Conservation (phyloP, 2,113 vertebrate species). For the Holacanthus passer region DNA sequence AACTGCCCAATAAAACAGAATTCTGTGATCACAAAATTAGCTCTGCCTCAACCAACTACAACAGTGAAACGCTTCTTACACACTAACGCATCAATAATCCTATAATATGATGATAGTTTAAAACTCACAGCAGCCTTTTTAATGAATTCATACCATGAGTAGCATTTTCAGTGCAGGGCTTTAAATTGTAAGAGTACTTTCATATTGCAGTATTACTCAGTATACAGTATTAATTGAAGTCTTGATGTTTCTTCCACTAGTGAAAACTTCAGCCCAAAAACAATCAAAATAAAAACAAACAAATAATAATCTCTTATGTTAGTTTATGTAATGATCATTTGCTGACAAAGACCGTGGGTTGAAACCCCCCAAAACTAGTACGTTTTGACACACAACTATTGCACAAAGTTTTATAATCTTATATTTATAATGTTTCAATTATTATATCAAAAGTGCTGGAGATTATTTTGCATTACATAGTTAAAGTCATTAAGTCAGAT, state of each 20-base stretch:
- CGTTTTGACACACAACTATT: too few relatives aligned
- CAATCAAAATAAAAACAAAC: background rate
- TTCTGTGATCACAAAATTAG: background rate
- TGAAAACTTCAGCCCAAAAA: background rate
- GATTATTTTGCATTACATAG: background rate
- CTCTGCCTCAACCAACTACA: too few relatives aligned
- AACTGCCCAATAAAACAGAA: background rate
- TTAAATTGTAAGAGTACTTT: too few relatives aligned
- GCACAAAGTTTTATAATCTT: too few relatives aligned
- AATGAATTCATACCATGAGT: too few relatives aligned
- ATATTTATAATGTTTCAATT: too few relatives aligned
- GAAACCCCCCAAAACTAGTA: background rate
- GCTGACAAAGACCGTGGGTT: background rate
- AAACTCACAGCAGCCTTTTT: background rate
- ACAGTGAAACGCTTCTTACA: background rate
- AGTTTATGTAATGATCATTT: background rate
- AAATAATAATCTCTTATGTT: background rate
- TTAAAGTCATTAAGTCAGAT: slow-evolving; percentile 39
- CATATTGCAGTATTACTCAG: background rate
- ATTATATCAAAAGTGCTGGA: background rate
- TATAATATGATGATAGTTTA: background rate
- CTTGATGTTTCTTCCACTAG: background rate
- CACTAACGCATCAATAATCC: background rate
- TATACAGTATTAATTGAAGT: background rate
- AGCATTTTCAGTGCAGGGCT: background rate